Evolutionary conservation across 2,113 vertebrate species (phyloP).

Genomic region (Galeopterus variegatus): DNA sequence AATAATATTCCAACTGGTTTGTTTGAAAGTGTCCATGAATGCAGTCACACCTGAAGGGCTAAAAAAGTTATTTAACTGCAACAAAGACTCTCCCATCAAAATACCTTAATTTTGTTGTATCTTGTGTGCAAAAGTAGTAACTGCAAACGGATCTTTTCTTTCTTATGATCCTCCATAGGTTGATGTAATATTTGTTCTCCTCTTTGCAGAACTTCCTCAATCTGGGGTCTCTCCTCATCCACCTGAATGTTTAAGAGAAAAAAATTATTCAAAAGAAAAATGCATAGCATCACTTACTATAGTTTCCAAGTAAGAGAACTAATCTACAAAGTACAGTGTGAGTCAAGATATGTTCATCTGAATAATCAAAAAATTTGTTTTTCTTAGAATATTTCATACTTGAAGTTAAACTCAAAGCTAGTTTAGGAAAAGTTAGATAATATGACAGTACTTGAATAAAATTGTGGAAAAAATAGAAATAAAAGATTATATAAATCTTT

Average conservation of each 20-base stretch:
- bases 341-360: not conserved
- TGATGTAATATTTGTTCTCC: conserved; percentile 94
- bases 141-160: conserved; percentile 92
- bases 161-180: conserved; percentile 91
- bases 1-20: not conserved
- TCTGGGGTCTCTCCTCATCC: conserved; percentile 93
- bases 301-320: not conserved
- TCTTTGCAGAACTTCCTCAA: conserved; percentile 94
- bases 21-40: not conserved
- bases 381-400: not conserved
- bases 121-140: conserved; percentile 93
- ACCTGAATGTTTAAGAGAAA: conserved; percentile 88
- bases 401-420: conserved; percentile 41
- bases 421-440: not conserved
- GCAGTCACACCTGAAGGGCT: not conserved
- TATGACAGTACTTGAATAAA: no score
- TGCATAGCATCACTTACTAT: not conserved
- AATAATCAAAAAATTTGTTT: not conserved
- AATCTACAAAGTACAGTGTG: not conserved
- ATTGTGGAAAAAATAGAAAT: no score
- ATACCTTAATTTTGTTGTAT: conserved; percentile 92
- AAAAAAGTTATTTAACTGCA: not conserved
- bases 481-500: no score
- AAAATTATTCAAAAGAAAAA: conserved; percentile 28
- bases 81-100: not conserved